Percentiles rank a stretch among this genome's conserved stretches.
Evolutionary conservation across 2,888 invertebrate genomes (phyloP).

Genomic region (Tetragnatha montana): DNA sequence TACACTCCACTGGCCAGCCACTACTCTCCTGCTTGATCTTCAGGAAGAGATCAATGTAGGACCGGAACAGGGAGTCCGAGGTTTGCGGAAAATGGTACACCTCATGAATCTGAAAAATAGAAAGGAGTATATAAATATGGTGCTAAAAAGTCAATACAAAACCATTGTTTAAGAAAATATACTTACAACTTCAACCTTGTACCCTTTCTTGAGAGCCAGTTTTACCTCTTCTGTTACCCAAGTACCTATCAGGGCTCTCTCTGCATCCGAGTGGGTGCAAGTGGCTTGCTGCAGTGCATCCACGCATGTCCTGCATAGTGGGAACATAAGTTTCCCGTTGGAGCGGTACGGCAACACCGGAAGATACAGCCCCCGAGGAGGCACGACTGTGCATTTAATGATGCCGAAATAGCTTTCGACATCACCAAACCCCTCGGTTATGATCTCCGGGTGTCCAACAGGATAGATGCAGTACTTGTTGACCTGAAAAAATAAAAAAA

Average conservation of each 20-base stretch:
- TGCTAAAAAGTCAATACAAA: no score
- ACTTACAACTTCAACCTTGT: slow-evolving; percentile 65
- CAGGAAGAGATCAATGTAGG: slow-evolving; percentile 43
- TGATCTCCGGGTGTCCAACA: slow-evolving; percentile 72
- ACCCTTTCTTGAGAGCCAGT: slow-evolving; percentile 73
- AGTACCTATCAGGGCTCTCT: slow-evolving; percentile 73
- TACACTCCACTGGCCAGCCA: slow-evolving; percentile 30
- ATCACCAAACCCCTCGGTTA: slow-evolving; percentile 45
- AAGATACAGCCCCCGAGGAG: slow-evolving; percentile 73
- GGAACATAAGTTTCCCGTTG: slow-evolving; percentile 73
- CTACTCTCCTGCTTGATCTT: slow-evolving; percentile 48
- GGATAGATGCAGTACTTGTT: slow-evolving; percentile 69
- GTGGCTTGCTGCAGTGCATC: slow-evolving; percentile 67
- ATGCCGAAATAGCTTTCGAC: slow-evolving; percentile 72
- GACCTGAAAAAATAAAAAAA: background rate
- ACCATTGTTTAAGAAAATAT: no score
- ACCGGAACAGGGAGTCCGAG: slow-evolving; percentile 1
- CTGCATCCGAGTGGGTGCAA: slow-evolving; percentile 72
- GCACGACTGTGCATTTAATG: slow-evolving; percentile 73
- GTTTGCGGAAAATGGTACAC: slow-evolving; percentile 24
- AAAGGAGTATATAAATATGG: background rate
- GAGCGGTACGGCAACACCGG: slow-evolving; percentile 73
- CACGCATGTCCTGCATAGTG: slow-evolving; percentile 73
- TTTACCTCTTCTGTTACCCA: slow-evolving; percentile 73
- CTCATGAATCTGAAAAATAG: slow-evolving; percentile 37